These are phyloP conservation scores for Apis cerana DNA, from an alignment of 1,140 invertebrate genomes.

Conservation along the genomic window DNA sequence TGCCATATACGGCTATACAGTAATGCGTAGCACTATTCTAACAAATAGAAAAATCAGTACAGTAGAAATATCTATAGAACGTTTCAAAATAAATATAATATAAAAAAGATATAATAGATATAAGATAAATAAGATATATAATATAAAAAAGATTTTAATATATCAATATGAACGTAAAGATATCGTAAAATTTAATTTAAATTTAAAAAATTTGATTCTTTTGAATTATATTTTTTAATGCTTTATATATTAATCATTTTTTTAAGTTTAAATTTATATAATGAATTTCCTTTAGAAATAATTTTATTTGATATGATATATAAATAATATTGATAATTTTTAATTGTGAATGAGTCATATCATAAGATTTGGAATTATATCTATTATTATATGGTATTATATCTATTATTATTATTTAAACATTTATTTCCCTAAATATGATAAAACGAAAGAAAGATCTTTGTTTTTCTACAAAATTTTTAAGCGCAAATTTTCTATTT, in stretches of 20 bases:
- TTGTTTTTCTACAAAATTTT: background rate
- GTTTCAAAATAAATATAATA: background rate
- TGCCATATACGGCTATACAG: background rate
- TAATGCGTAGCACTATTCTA: background rate
- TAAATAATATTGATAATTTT: too few relatives aligned
- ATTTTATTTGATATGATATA: too few relatives aligned
- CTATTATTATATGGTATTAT: too few relatives aligned
- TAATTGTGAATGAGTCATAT: too few relatives aligned
- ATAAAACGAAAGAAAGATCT: background rate
- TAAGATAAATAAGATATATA: too few relatives aligned
- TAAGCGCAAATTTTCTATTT: background rate
- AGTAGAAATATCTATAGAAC: background rate
- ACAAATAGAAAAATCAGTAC: conserved; percentile 2
- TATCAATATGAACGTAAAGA: background rate
- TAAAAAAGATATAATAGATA: too few relatives aligned
- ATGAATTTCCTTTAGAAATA: background rate
- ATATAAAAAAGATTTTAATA: background rate
- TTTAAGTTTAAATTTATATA: background rate
- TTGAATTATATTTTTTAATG: background rate
- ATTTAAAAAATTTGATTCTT: background rate
- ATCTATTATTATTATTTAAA: background rate
- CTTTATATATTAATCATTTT: background rate
- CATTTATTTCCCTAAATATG: background rate
- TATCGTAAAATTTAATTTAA: background rate
- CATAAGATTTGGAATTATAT: background rate